Evolutionary conservation across 2,797 vertebrate genomes (phyloP).

Genomic region (Tenualosa thibaudeaui): DNA sequence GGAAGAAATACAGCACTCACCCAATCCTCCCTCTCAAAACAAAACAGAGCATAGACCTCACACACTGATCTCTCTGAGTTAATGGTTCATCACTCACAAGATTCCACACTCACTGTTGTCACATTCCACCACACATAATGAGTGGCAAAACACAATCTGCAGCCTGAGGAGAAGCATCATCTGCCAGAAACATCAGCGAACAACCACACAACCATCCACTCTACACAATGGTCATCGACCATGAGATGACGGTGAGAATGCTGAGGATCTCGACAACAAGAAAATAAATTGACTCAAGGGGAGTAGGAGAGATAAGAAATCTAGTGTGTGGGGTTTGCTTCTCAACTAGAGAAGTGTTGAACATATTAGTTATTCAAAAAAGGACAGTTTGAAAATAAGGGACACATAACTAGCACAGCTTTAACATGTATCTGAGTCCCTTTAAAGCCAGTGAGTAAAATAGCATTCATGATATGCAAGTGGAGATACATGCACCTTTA

Average conservation of each 20-base stretch:
- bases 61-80: neutral
- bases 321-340: neutral
- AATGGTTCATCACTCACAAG: neutral
- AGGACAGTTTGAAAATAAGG: conserved; percentile 48
- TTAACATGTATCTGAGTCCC: neutral
- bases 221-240: neutral
- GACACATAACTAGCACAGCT: conserved; percentile 18
- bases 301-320: neutral
- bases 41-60: neutral
- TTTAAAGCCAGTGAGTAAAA: neutral
- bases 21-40: conserved; percentile 16
- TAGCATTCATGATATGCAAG: neutral
- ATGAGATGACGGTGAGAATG: neutral
- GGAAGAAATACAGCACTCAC: conserved; percentile 49
- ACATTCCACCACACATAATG: neutral
- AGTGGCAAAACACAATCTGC: neutral
- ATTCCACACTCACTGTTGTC: neutral
- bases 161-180: neutral
- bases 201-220: neutral
- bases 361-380: conserved; percentile 29
- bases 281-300: neutral
- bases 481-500: conserved; percentile 14
- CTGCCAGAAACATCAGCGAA: neutral
- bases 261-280: neutral
- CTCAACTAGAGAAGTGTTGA: neutral